Base-by-base conservation (phyloP, 1,140 invertebrate genomes). In the Plutomurus gul region DNA sequence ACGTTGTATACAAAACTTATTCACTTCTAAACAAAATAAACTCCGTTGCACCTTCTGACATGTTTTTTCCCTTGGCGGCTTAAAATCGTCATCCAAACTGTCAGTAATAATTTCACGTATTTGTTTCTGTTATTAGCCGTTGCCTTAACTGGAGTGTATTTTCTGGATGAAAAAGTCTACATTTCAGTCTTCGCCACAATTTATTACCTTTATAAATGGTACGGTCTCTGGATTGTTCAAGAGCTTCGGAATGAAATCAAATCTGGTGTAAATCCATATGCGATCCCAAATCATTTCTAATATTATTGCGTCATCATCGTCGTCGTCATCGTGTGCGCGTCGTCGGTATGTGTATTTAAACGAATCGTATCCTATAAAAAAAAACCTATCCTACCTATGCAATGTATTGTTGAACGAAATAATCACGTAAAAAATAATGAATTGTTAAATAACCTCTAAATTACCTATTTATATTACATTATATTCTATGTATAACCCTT, bases 141-240 rank as follows among this genome's bases (percentile, higher is more conserved):
- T 27, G 70, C 18, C 36, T 72, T 40, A 40, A 43, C 39, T 40
- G 36, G 22, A 11, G 70, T 72, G 36, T 39, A 72, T 39, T 72
- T 72, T 40, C 36, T 72, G 70, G 39, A 39, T 22, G 70, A 72
- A 37, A 72, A 43, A 72, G 70, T 72, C 22, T 22, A 40, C 39
- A 40, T 72, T 43, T 46, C 27, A 30, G 33, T 74, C 20, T 25
- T 37, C 16, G 70, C 71, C 36, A 40, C 73, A 25, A 60, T 76
- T 46, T 79, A 75, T 49, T 79, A 79, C 40, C 74, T 79, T 33
- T 79, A 79, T 43, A 79, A 79, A 43, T 75, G 72, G 72, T 79
- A 79, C 74, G 73, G 73, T 20, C 60, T 79, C n/a, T 79, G 78
- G 78, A 79, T 79, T 56, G 72, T 72, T 43, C 18, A 39, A 22